These are phyloP conservation scores for Drosophila sp. DNA, from an alignment of 1,140 invertebrate genomes.

Conservation along the genomic window DNA sequence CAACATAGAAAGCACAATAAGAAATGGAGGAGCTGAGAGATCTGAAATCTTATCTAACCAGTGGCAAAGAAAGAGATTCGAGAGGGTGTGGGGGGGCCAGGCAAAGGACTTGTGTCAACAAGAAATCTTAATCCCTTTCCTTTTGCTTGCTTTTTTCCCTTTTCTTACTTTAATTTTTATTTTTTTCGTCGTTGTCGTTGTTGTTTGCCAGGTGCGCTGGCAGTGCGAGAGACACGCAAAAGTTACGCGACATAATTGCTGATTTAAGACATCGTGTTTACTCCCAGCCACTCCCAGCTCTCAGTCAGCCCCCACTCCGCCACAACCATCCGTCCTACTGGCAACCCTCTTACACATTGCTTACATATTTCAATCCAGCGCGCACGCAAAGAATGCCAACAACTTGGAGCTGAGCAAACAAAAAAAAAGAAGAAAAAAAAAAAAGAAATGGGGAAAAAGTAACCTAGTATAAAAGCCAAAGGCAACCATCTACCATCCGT, in stretches of 20 bases:
- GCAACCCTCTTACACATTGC: constrained; percentile 45
- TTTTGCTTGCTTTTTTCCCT: not conserved
- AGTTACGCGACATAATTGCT: constrained; percentile 63
- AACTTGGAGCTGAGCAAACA: constrained; percentile 52
- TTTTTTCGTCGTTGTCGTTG: not conserved
- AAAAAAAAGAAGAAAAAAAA: constrained; percentile 10
- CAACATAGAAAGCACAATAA: constrained; percentile 15
- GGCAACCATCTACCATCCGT: constrained; percentile 1
- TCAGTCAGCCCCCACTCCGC: not conserved
- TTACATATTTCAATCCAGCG: constrained; percentile 54
- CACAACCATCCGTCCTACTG: constrained; percentile 4
- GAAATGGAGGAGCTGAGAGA: constrained; percentile 14
- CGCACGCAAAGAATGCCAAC: constrained; percentile 56
- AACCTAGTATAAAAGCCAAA: constrained; percentile 19
- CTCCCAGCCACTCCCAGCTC: not conserved
- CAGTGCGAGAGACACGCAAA: constrained; percentile 23
- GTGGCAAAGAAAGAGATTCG: not conserved
- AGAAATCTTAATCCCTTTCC: constrained; percentile 52
- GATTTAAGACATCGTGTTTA: constrained; percentile 48
- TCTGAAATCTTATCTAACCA: constrained; percentile 51
- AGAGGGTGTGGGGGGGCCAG: not conserved
- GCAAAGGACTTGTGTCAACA: constrained; percentile 20
- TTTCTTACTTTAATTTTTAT: constrained; percentile 32
- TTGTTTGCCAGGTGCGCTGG: constrained; percentile 8
- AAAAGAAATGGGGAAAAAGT: not conserved